Evolutionary conservation across 2,113 vertebrate genomes (phyloP), one percentile per base, ranked within the genome.

Genomic region (Zosterops lateralis): DNA sequence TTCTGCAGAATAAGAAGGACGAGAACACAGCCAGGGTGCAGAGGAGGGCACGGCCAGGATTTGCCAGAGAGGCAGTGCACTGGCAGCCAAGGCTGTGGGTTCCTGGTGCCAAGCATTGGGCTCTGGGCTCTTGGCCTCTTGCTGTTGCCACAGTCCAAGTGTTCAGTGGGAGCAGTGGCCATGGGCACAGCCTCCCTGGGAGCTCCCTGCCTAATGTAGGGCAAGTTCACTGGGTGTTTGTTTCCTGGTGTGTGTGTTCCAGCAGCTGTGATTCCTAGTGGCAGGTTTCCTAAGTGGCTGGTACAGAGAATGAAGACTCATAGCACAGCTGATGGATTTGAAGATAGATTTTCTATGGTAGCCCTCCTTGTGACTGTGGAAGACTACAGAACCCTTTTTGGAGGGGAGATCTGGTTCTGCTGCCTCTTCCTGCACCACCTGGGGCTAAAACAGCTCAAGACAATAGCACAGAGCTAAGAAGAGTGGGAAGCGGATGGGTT

Each of bases 31-130:
- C 4, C 22, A 36, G 74, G 24, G 31, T 44, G 25, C 21, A 54
- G 42, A 53, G 56, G 17, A 84, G 28, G 45, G 40, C 31, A 44
- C 28, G 44, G 31, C 5, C 0, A 4, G 14, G 17, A 28, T 70
- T 81, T 74, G 36, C 32, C 5, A 10, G 45, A 14, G 47, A 66
- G 26, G 20, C 31, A 62, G 15, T 0, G 2, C 26, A 24, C 8
- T 90, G 70, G 57, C 1, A 3, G 29, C 48, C 31, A 36, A 50
- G 58, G 44, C 56, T 17, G 17, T 0, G 0, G 3, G 29, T 32
- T 40, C 40, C 32, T 5, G 4, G 17, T 31, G 54, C 17, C 3
- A 5, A 36, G 68, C 6, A 0, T 1, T 2, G 38, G 16, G 3
- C 21, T 26, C 47, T 7, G 16, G 25, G 34, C 32, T 45, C 15